A percentile compares a stretch with the other conserved stretches of the same genome.
phyloP scores from a whole-genome alignment of 1,140 invertebrate genomes.

The Sesamia nonagrioides region DNA sequence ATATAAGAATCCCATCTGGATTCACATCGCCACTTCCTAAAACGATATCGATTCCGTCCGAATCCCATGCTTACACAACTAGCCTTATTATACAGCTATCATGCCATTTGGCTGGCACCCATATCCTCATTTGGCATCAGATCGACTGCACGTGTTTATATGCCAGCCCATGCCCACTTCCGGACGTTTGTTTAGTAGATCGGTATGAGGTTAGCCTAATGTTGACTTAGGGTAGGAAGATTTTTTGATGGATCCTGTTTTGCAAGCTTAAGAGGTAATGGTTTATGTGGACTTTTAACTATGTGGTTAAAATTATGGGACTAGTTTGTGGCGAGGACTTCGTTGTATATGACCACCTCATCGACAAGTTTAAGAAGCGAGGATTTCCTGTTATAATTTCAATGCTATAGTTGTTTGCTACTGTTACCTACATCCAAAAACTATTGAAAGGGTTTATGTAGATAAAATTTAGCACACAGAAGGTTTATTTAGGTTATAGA shows the following conservation, averaged over 20 bases:
- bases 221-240: not conserved
- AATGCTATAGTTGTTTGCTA: no score
- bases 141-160: conserved; percentile 24
- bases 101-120: conserved; percentile 22
- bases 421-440: no score
- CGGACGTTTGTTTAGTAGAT: conserved; percentile 13
- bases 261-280: not conserved
- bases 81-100: conserved; percentile 2
- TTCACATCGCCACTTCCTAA: not conserved
- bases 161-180: conserved; percentile 20
- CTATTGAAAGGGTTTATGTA: no score
- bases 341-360: not conserved
- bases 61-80: not conserved
- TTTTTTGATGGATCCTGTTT: conserved; percentile 1
- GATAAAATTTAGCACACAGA: no score
- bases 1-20: not conserved
- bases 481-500: no score
- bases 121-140: conserved; percentile 15
- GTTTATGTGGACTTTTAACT: not conserved
- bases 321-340: not conserved
- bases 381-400: no score
- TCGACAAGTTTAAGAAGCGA: not conserved
- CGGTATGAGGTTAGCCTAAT: conserved; percentile 15
- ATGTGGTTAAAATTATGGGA: not conserved
- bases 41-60: not conserved